A percentile compares a stretch with the other conserved stretches of the same genome.
Evolutionary conservation across 2,797 vertebrate species (phyloP).

Genomic region (Jordanella pulchra): DNA sequence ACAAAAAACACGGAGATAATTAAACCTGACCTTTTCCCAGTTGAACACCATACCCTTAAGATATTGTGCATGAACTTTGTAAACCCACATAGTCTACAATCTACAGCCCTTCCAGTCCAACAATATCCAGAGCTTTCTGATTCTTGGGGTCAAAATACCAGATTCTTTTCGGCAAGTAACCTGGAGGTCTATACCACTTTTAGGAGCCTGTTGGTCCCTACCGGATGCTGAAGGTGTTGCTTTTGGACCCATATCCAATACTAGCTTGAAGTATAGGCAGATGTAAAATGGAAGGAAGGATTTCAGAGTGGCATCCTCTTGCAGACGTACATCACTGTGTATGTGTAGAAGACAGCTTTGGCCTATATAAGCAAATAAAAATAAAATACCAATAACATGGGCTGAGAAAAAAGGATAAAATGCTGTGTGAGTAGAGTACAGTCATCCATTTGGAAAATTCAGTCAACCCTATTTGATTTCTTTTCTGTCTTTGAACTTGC

Average conservation of each 20-base stretch:
- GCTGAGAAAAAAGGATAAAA: neutral
- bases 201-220: neutral
- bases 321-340: neutral
- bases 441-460: neutral
- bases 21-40: neutral
- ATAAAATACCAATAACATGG: neutral
- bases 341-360: neutral
- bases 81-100: neutral
- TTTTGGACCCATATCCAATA: neutral
- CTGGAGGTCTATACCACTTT: neutral
- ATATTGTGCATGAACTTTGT: neutral
- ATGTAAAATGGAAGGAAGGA: neutral
- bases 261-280: neutral
- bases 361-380: neutral
- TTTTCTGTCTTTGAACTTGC: neutral
- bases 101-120: neutral
- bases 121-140: neutral
- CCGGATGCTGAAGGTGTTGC: neutral
- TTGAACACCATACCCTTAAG: neutral
- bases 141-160: neutral
- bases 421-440: neutral
- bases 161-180: neutral
- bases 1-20: neutral
- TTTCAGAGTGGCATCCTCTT: neutral
- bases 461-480: neutral